These are phyloP conservation scores for Gryllus longicercus DNA, from an alignment of 2,888 invertebrate species.

Conservation along the genomic window DNA sequence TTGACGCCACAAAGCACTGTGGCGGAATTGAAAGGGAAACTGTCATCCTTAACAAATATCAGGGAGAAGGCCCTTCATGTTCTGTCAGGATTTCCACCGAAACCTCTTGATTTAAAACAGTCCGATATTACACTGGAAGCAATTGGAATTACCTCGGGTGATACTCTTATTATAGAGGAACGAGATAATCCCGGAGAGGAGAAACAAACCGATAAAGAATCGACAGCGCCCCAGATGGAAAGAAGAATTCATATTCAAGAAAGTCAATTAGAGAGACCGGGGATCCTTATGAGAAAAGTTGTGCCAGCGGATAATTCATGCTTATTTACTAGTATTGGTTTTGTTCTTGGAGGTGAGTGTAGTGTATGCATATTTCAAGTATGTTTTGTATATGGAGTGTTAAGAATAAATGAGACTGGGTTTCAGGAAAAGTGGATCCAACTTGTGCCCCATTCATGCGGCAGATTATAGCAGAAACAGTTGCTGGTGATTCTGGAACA, in stretches of 20 bases:
- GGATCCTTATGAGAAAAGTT: slow-evolving; percentile 81
- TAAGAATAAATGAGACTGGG: background rate
- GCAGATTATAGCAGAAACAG: slow-evolving; percentile 80
- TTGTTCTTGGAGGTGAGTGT: slow-evolving; percentile 51
- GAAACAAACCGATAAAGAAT: background rate
- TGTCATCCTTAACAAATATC: slow-evolving; percentile 48
- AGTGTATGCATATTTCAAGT: background rate
- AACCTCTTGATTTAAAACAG: slow-evolving; percentile 65
- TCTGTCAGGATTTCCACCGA: slow-evolving; percentile 80
- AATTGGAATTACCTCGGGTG: slow-evolving; percentile 76
- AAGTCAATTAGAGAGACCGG: slow-evolving; percentile 41
- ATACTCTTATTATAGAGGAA: slow-evolving; percentile 84
- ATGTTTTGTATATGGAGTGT: background rate
- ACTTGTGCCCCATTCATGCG: slow-evolving; percentile 73
- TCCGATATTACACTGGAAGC: slow-evolving; percentile 59
- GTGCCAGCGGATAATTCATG: slow-evolving; percentile 97
- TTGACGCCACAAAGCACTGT: slow-evolving; percentile 70
- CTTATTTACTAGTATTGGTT: slow-evolving; percentile 84
- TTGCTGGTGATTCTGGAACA: slow-evolving; percentile 68
- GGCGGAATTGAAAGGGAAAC: slow-evolving; percentile 66
- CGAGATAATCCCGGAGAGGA: slow-evolving; percentile 45
- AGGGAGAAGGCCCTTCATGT: slow-evolving; percentile 57
- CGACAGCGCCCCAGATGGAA: slow-evolving; percentile 21
- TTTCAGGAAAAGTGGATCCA: slow-evolving; percentile 66
- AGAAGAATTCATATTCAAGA: slow-evolving; percentile 39